Conservation (phyloP, 2,797 vertebrate species). For the Microtus californicus region DNA sequence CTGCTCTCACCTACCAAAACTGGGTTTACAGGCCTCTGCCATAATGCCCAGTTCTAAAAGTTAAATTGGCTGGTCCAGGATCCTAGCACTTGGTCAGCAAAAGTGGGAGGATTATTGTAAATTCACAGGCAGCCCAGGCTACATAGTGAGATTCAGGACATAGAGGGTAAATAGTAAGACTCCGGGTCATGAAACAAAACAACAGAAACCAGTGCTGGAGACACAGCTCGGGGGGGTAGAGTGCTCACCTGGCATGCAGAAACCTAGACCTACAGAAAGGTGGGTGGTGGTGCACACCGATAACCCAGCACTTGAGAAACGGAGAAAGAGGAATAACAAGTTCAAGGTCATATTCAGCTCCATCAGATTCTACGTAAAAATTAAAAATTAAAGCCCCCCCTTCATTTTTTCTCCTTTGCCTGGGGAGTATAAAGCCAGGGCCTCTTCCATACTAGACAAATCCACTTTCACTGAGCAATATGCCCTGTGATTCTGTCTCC, state of each 20-base stretch:
- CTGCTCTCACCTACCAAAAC: not conserved
- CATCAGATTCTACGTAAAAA: not conserved
- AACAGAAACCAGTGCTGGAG: not conserved
- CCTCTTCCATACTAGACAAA: not conserved
- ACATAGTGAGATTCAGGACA: not conserved
- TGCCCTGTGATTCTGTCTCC: not conserved
- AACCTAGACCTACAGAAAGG: not conserved
- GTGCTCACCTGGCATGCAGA: not conserved
- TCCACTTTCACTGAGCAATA: not conserved
- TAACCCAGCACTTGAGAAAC: too few species aligned
- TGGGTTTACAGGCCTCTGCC: not conserved
- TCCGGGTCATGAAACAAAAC: not conserved
- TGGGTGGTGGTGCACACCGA: not conserved
- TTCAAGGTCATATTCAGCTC: not conserved
- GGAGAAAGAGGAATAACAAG: not conserved
- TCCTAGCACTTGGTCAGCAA: not conserved
- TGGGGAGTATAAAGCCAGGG: not conserved
- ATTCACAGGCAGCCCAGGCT: not conserved
- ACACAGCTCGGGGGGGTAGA: not conserved
- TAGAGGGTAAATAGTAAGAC: not conserved
- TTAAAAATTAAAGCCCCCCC: not conserved
- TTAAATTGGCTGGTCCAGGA: not conserved
- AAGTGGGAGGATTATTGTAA: not conserved
- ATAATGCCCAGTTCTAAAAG: not conserved
- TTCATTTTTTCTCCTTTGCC: not conserved